Evolutionary conservation across 2,888 invertebrate genomes (phyloP).

Genomic region (Pedicia rivosa): DNA sequence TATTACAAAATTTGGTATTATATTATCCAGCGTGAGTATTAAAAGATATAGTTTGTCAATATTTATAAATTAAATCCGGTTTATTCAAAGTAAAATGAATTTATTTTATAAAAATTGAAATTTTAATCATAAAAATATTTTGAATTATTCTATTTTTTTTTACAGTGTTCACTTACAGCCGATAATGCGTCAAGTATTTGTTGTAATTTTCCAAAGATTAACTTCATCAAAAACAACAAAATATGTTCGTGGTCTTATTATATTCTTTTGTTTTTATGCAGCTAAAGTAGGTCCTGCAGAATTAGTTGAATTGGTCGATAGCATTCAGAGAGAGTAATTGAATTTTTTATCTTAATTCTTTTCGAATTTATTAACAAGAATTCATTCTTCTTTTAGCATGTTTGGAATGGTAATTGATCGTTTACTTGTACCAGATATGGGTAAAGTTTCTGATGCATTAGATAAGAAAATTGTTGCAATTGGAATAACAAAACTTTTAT

Average conservation of each 20-base stretch:
- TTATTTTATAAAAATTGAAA: no score
- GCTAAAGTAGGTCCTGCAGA: constrained; percentile 61
- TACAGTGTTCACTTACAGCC: constrained; percentile 53
- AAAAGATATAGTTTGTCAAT: no score
- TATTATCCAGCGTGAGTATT: constrained; percentile 59
- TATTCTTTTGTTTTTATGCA: constrained; percentile 78
- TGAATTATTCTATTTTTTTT: constrained; percentile 13
- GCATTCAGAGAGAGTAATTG: constrained; percentile 67
- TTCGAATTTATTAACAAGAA: constrained; percentile 2
- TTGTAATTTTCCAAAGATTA: constrained; percentile 83
- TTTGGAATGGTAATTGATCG: constrained; percentile 93
- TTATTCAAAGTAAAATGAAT: no score
- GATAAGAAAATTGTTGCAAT: constrained; percentile 87
- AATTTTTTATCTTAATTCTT: constrained; percentile 7
- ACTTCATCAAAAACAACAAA: constrained; percentile 91
- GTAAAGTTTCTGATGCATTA: constrained; percentile 64
- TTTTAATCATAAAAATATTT: constrained; percentile 8
- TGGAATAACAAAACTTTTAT: constrained; percentile 72
- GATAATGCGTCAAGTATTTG: constrained; percentile 75
- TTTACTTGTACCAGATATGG: constrained; percentile 69
- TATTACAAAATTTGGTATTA: constrained; percentile 73
- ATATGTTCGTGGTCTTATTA: constrained; percentile 77
- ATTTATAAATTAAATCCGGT: no score
- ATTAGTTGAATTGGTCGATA: constrained; percentile 65
- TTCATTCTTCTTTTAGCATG: constrained; percentile 43